Conservation (phyloP, 2,888 invertebrate species). For the Drosophila nigricruria region DNA sequence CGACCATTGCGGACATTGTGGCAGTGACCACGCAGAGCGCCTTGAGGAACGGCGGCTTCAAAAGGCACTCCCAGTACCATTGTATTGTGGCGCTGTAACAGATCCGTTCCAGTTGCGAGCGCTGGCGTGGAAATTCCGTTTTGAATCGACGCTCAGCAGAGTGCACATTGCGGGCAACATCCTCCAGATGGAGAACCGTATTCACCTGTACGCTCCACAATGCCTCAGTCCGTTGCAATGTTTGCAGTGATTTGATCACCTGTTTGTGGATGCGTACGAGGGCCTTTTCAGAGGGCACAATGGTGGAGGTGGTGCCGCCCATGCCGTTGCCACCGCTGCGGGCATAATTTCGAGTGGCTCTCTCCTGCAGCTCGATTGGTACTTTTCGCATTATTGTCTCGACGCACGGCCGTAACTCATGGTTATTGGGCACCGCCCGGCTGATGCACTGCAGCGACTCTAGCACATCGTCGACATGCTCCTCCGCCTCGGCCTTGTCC, state of each 20-base stretch:
- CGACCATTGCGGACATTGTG: constrained; percentile 94
- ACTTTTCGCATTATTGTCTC: constrained; percentile 96
- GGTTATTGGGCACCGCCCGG: constrained; percentile 90
- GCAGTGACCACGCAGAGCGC: constrained; percentile 90
- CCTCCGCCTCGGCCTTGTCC: constrained; percentile 98
- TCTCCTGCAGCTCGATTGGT: constrained; percentile 91
- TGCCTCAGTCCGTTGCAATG: constrained; percentile 96
- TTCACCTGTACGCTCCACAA: constrained; percentile 96
- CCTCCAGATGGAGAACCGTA: constrained; percentile 93
- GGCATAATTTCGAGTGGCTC: constrained; percentile 88
- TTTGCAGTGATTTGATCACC: constrained; percentile 96
- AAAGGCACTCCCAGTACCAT: constrained; percentile 98
- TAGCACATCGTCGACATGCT: constrained; percentile 96
- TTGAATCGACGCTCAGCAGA: constrained; percentile 88
- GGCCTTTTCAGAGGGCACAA: constrained; percentile 92
- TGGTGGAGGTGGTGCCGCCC: constrained; percentile 86
- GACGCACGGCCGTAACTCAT: constrained; percentile 91
- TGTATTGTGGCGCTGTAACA: constrained; percentile 91
- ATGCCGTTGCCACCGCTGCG: constrained; percentile 85
- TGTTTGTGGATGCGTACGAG: constrained; percentile 96
- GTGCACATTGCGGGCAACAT: constrained; percentile 91
- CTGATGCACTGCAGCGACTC: constrained; percentile 95
- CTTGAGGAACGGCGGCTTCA: constrained; percentile 92
- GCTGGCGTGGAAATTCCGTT: constrained; percentile 89
- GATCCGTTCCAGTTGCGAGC: constrained; percentile 87